These are phyloP conservation scores for Podarcis lilfordi DNA, from an alignment of 2,797 vertebrate species.

Conservation along the genomic window DNA sequence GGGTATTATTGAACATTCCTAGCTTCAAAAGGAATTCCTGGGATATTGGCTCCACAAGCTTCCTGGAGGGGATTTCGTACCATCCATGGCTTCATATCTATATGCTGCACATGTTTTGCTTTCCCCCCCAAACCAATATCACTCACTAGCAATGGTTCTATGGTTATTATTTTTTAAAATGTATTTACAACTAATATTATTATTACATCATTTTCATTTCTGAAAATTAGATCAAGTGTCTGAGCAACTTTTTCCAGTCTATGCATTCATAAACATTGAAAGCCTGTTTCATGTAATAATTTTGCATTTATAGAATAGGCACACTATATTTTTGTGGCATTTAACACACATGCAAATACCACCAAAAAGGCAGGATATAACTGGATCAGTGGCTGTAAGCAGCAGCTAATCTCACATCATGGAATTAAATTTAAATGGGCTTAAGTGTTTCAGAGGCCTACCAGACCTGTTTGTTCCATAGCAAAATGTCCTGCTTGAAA, in stretches of 20 bases:
- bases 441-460: slow-evolving; percentile 52
- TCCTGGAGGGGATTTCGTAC: slow-evolving; percentile 50
- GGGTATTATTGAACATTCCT: slow-evolving; percentile 30
- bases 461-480: slow-evolving; percentile 34
- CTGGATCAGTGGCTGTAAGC: slow-evolving; percentile 35
- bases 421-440: slow-evolving; percentile 32
- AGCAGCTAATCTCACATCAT: slow-evolving; percentile 48
- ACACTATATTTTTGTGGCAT: slow-evolving; percentile 14
- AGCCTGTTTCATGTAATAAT: slow-evolving; percentile 40
- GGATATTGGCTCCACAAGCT: slow-evolving; percentile 32
- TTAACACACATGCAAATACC: slow-evolving; percentile 46
- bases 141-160: slow-evolving; percentile 33
- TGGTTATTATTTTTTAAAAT: slow-evolving; percentile 30
- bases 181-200: slow-evolving; percentile 42
- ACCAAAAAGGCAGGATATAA: slow-evolving; percentile 35
- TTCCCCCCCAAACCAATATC: slow-evolving; percentile 19
- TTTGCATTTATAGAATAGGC: slow-evolving; percentile 31
- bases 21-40: slow-evolving; percentile 42
- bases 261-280: slow-evolving; percentile 45
- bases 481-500: slow-evolving; percentile 48
- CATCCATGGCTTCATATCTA: slow-evolving; percentile 53
- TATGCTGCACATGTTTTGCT: slow-evolving; percentile 42
- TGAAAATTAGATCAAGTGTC: slow-evolving; percentile 33
- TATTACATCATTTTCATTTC: slow-evolving; percentile 37
- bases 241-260: slow-evolving; percentile 32